phyloP scores from a whole-genome alignment of 2,888 invertebrate genomes.

The Noctuana brunneofusca region DNA sequence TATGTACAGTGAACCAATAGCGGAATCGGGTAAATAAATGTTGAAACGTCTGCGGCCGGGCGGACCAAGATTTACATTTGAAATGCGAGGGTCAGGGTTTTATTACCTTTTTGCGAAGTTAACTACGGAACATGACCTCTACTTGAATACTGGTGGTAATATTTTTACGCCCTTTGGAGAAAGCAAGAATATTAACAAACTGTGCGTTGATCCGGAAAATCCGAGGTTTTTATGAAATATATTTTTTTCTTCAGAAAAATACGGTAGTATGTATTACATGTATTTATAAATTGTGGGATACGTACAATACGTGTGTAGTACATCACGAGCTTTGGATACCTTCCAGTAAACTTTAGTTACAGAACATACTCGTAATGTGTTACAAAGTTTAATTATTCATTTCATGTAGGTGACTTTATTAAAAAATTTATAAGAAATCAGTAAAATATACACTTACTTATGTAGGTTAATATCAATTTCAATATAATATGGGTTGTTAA shows the following conservation, averaged over 20 bases:
- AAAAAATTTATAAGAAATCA: too few species aligned
- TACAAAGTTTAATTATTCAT: too few species aligned
- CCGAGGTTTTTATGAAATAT: not conserved
- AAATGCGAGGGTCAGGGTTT: constrained; percentile 63
- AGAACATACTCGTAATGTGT: too few species aligned
- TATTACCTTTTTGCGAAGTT: constrained; percentile 59
- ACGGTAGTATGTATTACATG: too few species aligned
- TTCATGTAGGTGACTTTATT: too few species aligned
- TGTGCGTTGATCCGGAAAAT: not conserved
- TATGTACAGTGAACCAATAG: constrained; percentile 19
- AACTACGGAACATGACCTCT: constrained; percentile 36
- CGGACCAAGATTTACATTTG: constrained; percentile 64
- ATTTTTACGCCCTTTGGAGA: constrained; percentile 24
- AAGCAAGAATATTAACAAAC: not conserved
- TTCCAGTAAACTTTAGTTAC: too few species aligned
- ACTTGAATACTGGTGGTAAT: constrained; percentile 16
- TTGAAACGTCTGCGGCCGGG: constrained; percentile 57
- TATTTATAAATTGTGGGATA: too few species aligned
- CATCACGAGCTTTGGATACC: too few species aligned
- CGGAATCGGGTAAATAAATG: constrained; percentile 51
- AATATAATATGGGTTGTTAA: too few species aligned
- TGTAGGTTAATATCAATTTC: too few species aligned
- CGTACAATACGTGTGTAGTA: too few species aligned
- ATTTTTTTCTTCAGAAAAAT: not conserved
- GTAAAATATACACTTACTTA: too few species aligned